Percentiles rank a stretch among this genome's conserved stretches.
Evolutionary conservation across 2,797 vertebrate genomes (phyloP).

Genomic region (Hypotaenidia philippensis): DNA sequence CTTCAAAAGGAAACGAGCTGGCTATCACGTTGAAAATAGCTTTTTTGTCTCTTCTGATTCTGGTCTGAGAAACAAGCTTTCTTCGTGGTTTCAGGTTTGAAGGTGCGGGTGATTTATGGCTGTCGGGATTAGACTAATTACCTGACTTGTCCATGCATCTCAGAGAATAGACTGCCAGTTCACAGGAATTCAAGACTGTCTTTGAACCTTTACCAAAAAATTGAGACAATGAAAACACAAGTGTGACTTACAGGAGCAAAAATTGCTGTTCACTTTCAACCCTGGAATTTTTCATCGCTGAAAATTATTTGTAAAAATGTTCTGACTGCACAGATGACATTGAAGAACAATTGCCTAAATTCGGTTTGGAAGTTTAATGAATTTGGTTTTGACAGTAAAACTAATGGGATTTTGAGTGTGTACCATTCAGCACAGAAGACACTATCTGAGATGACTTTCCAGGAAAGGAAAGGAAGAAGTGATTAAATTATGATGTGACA

Average conservation of each 20-base stretch:
- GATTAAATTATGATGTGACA: slow-evolving; percentile 7
- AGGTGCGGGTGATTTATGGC: not conserved
- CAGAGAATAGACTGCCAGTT: not conserved
- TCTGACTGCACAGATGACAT: not conserved
- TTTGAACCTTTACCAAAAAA: slow-evolving; percentile 19
- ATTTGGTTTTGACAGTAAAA: slow-evolving; percentile 19
- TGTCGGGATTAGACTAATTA: slow-evolving; percentile 19
- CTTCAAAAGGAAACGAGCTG: slow-evolving; percentile 11
- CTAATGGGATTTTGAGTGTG: slow-evolving; percentile 39
- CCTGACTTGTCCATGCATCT: not conserved
- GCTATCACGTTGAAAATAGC: not conserved
- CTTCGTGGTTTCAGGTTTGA: slow-evolving; percentile 18
- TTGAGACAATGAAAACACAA: not conserved
- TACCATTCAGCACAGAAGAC: not conserved
- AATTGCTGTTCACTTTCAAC: not conserved
- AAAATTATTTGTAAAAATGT: slow-evolving; percentile 22
- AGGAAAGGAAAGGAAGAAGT: not conserved
- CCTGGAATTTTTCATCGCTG: not conserved
- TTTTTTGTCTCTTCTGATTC: not conserved
- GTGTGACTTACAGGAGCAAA: not conserved
- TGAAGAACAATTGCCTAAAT: slow-evolving; percentile 9
- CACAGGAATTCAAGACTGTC: not conserved
- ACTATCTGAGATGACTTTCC: slow-evolving; percentile 2
- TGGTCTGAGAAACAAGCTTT: not conserved
- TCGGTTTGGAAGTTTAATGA: not conserved